Base-by-base conservation (phyloP, 2,888 invertebrate species). In the Drosophila siamana region DNA sequence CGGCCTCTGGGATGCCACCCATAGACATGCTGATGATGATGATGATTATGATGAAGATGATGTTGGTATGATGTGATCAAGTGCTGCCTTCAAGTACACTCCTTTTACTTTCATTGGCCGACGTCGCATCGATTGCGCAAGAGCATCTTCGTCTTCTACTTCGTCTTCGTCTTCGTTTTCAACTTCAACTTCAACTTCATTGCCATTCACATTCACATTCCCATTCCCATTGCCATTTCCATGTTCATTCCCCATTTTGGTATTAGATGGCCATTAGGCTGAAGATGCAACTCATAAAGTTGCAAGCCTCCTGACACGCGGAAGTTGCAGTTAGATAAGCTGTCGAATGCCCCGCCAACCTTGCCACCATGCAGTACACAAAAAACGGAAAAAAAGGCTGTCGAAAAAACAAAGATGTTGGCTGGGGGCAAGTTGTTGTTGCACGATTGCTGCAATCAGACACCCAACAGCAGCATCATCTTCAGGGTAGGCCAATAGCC, bases 271-370 rank as follows among this genome's bases (percentile, higher is more conserved):
- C 52, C 66, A 72, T 66, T 62, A 63, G 33, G 36, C 22, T 47
- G 75, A 81, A 89, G 90, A 86, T 87, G 83, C 87, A 87, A 74
- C 89, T 84, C 83, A 84, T 88, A 84, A 86, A 69, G 60, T 44
- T 74, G 48, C 62, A 54, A 56, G 40, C n/a, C 40, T 59, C 73
- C 65, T 74, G 86, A 78, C 80, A 90, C 69, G 80, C 89, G 89
- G 91, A 89, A 90, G 89, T 90, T 78, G 89, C 73, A 71, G 83
- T 90, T 81, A 88, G 90, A 86, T 90, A 90, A 88, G 75, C 47
- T 15, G 9, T 33, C 33, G 11, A 33, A n/a, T 33, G 33, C 33
- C n/a, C 33, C 33, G 33, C n/a, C 8, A 50, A 19, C n/a, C 66
- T 36, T 40, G 43, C 70, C 13, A 19, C 13, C 3, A 16, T 26